Evolutionary conservation across 2,113 vertebrate genomes (phyloP), one percentile per base, ranked within the genome.

Genomic region (Deroptyus accipitrinus): DNA sequence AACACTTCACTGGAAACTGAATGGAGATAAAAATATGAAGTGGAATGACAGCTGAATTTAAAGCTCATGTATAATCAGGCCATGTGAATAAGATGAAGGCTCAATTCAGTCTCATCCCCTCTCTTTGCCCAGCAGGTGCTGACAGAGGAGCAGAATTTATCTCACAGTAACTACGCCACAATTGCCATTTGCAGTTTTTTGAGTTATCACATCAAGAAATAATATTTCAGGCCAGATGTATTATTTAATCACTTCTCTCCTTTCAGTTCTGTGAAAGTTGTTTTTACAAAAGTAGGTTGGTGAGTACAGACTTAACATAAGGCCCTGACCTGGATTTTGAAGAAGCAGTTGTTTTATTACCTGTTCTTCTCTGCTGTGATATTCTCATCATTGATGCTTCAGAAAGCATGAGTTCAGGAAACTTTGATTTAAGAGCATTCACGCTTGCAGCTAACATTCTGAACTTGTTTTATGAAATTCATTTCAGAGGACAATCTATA

Each of bases 11-110:
- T 86, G 35, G 11, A 84, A 89, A 51, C 51, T 82, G 86, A 91
- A 94, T 55, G 69, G 55, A 75, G 52, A 86, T 42, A 44, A 75
- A 95, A 94, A 95, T 77, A 90, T 52, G 66, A 86, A 91, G 35
- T 51, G 41, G 42, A 81, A 95, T 25, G 39, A 89, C 42, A 91
- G 73, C 55, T 92, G 42, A 42, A 39, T 92, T 96, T 81, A 83
- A 94, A 67, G 6, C 27, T 70, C 4, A 3, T 48, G 12, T 33
- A 28, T 72, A 95, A 91, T 86, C 86, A 92, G 35, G 11, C 44
- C 73, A 18, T 30, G 51, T 79, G 77, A 85, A 87, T 68, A 67
- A 95, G 62, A 81, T 52, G 66, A 84, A 95, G 74, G 25, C 27
- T 91, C 39, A 19, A 11, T 33, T 95, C 52, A 37, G 39, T n/a